These are phyloP conservation scores for Perognathus longimembris DNA, from an alignment of 2,113 vertebrate genomes.

Conservation along the genomic window DNA sequence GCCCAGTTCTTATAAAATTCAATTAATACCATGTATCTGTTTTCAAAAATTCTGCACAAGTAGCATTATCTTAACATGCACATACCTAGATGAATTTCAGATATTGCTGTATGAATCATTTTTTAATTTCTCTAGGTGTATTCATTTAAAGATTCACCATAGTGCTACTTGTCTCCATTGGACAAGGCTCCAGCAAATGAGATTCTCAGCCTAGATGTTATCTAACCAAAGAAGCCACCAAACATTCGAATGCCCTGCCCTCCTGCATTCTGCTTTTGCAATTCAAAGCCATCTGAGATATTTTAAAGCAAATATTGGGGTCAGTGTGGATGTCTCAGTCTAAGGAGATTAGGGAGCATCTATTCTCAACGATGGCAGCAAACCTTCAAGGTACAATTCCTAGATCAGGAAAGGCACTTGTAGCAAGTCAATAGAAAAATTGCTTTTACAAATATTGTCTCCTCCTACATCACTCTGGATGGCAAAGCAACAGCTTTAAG, in stretches of 20 bases:
- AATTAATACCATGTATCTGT: background rate
- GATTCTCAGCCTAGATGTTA: conserved; percentile 16
- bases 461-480: background rate
- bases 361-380: conserved; percentile 1
- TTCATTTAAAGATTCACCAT: background rate
- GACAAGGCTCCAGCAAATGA: conserved; percentile 1
- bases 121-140: background rate
- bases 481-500: background rate
- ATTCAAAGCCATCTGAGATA: background rate
- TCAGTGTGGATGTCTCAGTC: background rate
- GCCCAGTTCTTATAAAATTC: background rate
- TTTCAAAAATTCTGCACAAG: background rate
- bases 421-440: background rate
- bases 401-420: background rate
- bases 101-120: background rate
- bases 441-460: background rate
- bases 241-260: background rate
- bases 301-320: background rate
- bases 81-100: background rate
- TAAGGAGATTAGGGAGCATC: background rate
- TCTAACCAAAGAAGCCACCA: background rate
- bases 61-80: background rate
- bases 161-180: background rate
- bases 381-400: background rate
- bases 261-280: no score